A percentile compares a stretch with the other conserved stretches of the same genome.
These are phyloP conservation scores for Cordilura impudica DNA, from an alignment of 2,888 invertebrate genomes.

Conservation along the genomic window DNA sequence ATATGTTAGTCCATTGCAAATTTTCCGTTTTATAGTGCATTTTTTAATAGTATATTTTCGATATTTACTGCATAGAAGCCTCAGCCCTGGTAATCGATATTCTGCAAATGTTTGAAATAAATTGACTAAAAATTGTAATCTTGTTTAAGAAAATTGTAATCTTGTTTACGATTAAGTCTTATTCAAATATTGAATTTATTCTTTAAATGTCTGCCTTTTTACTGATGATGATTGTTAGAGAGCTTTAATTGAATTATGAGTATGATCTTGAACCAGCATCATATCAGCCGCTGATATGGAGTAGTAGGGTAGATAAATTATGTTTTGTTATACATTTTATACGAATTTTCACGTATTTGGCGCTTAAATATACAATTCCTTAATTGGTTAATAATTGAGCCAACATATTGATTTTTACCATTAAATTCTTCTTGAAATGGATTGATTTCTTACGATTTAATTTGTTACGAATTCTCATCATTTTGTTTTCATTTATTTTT, in stretches of 20 bases:
- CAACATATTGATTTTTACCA: conserved; percentile 43
- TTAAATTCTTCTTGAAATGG: conserved; percentile 47
- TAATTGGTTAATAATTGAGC: conserved; percentile 49
- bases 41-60: no score
- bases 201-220: no score
- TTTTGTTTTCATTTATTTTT: conserved; percentile 41
- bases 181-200: background rate
- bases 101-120: no score
- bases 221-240: no score
- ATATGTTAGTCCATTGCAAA: no score
- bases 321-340: conserved; percentile 41
- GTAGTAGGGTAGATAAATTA: conserved; percentile 26
- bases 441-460: conserved; percentile 58
- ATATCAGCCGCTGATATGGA: background rate
- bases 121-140: no score
- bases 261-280: conserved; percentile 43
- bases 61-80: no score
- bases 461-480: conserved; percentile 17
- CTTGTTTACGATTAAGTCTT: no score
- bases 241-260: conserved; percentile 54
- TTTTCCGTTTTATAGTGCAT: no score
- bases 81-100: no score
- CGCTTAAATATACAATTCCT: conserved; percentile 59
- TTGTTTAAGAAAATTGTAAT: no score
- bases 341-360: conserved; percentile 61